Evolutionary conservation across 2,797 vertebrate species (phyloP).

Genomic region (Pantherophis vulpinus): DNA sequence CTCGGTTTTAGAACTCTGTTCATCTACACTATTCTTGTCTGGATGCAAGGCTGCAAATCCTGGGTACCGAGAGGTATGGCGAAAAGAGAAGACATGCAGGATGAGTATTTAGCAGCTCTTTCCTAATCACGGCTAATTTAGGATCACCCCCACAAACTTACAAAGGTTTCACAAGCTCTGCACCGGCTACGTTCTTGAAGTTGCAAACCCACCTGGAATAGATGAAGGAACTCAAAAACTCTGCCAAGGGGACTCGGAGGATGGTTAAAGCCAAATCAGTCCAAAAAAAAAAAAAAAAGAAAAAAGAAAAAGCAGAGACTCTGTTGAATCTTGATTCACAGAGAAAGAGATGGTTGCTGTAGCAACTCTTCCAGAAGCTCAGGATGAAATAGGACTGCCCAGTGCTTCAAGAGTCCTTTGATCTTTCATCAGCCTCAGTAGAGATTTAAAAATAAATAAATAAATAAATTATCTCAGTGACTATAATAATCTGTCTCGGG

Average conservation of each 20-base stretch:
- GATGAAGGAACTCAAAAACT: neutral
- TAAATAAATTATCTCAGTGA: conserved; percentile 9
- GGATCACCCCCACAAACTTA: rapidly evolving
- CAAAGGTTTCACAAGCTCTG: neutral
- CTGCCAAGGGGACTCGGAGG: conserved; percentile 28
- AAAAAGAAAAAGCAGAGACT: neutral
- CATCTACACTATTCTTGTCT: neutral
- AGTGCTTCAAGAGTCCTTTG: neutral
- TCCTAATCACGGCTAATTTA: neutral
- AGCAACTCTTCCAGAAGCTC: conserved; percentile 48
- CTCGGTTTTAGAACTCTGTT: neutral
- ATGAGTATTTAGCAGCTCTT: neutral
- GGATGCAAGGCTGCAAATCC: neutral
- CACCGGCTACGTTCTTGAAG: conserved; percentile 2
- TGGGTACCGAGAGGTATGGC: neutral
- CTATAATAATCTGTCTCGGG: neutral
- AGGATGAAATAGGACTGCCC: conserved; percentile 39
- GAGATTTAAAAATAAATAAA: conserved; percentile 24
- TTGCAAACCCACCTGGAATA: conserved; percentile 28
- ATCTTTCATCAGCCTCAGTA: conserved; percentile 46
- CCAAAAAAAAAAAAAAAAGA: neutral
- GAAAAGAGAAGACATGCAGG: neutral
- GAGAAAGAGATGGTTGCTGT: conserved; percentile 51
- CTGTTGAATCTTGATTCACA: conserved; percentile 29
- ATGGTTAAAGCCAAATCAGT: neutral